These are phyloP conservation scores for Melieria crassipennis DNA, from an alignment of 2,888 invertebrate species.

Conservation along the genomic window DNA sequence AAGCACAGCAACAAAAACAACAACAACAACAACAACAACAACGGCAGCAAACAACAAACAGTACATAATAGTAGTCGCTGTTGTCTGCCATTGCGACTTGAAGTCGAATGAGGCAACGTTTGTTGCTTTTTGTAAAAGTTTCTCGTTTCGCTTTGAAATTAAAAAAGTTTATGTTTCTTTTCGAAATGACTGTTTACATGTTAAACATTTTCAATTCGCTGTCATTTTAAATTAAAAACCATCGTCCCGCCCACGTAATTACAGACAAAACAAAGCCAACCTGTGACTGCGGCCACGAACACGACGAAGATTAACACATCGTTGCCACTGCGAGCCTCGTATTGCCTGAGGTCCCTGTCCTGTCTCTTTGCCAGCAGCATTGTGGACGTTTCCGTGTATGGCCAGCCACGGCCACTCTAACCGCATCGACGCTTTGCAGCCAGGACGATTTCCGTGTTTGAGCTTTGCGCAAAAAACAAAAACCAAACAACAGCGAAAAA, in stretches of 20 bases:
- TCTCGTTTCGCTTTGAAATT: neutral
- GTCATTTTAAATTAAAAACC: neutral
- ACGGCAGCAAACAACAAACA: neutral
- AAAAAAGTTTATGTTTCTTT: neutral
- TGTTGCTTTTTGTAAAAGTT: neutral
- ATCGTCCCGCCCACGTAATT: neutral
- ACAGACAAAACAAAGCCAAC: neutral
- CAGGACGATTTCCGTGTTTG: too few relatives aligned
- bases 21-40: neutral
- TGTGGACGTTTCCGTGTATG: neutral
- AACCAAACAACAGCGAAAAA: too few relatives aligned
- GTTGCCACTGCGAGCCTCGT: neutral
- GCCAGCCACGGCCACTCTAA: too few relatives aligned
- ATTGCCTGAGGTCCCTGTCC: neutral
- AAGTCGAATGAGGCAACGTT: too few relatives aligned
- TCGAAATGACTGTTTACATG: neutral
- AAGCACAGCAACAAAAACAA: constrained; percentile 35
- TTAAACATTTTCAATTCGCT: constrained; percentile 9
- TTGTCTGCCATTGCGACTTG: too few relatives aligned
- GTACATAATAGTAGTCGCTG: too few relatives aligned
- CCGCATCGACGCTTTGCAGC: too few relatives aligned
- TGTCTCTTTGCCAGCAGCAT: neutral
- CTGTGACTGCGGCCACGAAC: neutral
- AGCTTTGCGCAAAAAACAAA: too few relatives aligned
- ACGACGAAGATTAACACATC: neutral